Evolutionary conservation across 2,113 vertebrate genomes (phyloP).

Genomic region (Vanacampus margaritifer): DNA sequence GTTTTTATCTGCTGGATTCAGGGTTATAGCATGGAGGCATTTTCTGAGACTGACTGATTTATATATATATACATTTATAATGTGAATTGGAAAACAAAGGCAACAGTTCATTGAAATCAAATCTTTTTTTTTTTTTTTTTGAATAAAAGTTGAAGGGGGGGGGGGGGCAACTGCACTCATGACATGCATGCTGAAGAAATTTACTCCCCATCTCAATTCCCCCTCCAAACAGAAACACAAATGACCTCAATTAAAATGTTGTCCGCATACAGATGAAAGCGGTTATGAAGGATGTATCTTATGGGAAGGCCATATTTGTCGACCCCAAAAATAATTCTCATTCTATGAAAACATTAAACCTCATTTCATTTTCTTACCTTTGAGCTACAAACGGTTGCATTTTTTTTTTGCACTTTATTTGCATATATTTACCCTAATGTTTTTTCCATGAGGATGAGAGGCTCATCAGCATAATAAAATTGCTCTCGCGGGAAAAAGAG

Average conservation of each 20-base stretch:
- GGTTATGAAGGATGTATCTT: no score
- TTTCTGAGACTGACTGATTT: no score
- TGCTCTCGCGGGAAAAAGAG: conserved; percentile 51
- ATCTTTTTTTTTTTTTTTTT: no score
- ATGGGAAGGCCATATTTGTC: neutral
- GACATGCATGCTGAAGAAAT: neutral
- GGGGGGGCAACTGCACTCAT: neutral
- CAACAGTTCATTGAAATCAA: no score
- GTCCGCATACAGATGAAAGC: neutral
- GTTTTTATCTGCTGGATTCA: no score
- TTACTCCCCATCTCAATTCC: neutral
- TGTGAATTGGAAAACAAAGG: no score
- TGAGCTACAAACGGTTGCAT: conserved; percentile 59
- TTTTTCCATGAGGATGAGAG: conserved; percentile 73
- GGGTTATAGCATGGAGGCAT: no score
- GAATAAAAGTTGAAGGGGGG: no score
- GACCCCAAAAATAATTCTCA: conserved; percentile 50
- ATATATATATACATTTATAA: no score
- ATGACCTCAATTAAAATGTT: neutral
- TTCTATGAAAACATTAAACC: conserved; percentile 64
- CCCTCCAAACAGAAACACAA: neutral
- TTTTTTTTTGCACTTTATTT: conserved; percentile 49
- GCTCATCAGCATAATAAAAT: conserved; percentile 72
- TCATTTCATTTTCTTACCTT: conserved; percentile 62
- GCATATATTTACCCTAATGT: conserved; percentile 76